phyloP scores from a whole-genome alignment of 2,797 vertebrate genomes.

The Pitangus sulphuratus region DNA sequence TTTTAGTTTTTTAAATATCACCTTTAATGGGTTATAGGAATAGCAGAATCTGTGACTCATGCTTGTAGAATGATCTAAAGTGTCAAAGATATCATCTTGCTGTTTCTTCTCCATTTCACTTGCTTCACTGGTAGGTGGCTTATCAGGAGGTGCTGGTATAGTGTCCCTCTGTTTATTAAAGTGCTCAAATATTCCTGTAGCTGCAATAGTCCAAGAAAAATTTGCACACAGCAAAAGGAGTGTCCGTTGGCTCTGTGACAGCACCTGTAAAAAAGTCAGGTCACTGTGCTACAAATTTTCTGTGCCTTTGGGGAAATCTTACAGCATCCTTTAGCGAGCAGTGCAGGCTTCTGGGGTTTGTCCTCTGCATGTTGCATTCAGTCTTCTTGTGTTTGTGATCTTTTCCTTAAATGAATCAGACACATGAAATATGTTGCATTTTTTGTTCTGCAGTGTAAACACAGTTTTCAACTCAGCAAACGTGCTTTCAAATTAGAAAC shows the following conservation, averaged over 20 bases:
- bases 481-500: neutral
- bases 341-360: neutral
- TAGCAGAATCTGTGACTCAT: neutral
- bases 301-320: neutral
- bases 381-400: neutral
- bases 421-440: neutral
- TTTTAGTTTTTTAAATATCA: neutral
- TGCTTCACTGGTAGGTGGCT: neutral
- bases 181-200: neutral
- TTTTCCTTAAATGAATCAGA: neutral
- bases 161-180: neutral
- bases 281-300: rapidly evolving
- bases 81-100: neutral
- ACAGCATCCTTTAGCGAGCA: neutral
- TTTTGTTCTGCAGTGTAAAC: neutral
- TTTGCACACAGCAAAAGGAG: neutral
- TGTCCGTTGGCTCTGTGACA: neutral
- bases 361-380: neutral
- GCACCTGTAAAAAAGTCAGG: neutral
- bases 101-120: neutral
- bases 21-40: neutral
- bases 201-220: neutral
- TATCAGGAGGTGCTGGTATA: neutral
- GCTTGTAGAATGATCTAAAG: neutral
- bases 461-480: neutral